phyloP scores from a whole-genome alignment of 2,888 invertebrate species.

The Petrolisthes manimaculis region DNA sequence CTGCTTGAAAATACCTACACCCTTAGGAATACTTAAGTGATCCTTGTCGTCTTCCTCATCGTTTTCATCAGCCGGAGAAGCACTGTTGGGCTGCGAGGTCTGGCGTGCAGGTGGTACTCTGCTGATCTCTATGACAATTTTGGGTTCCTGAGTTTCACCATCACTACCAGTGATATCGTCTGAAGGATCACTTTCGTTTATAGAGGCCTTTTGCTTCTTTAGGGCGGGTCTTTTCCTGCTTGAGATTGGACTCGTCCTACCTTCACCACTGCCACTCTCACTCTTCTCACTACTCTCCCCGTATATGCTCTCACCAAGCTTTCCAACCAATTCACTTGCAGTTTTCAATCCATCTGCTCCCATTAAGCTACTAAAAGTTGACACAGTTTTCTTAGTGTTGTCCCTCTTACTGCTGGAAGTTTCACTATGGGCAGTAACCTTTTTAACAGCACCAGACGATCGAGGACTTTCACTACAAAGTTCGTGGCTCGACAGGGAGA shows the following conservation, averaged over 20 bases:
- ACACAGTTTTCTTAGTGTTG: background rate
- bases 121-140: slow-evolving; percentile 64
- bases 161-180: slow-evolving; percentile 32
- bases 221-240: slow-evolving; percentile 65
- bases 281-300: slow-evolving; percentile 10
- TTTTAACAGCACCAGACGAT: background rate
- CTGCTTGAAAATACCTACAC: slow-evolving; percentile 75
- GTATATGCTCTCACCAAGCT: background rate
- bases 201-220: slow-evolving; percentile 66
- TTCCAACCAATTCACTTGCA: slow-evolving; percentile 2
- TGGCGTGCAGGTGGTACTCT: slow-evolving; percentile 42
- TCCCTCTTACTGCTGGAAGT: background rate
- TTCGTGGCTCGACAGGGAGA: slow-evolving; percentile 54
- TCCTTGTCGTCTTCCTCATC: slow-evolving; percentile 54
- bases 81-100: slow-evolving; percentile 5
- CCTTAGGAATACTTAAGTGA: slow-evolving; percentile 61
- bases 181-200: slow-evolving; percentile 58
- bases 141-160: slow-evolving; percentile 49
- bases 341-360: slow-evolving; percentile 8
- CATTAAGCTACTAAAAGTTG: background rate
- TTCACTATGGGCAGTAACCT: background rate
- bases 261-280: slow-evolving; percentile 10
- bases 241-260: slow-evolving; percentile 22
- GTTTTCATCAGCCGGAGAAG: background rate
- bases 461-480: slow-evolving; percentile 19